Conservation (phyloP, 1,140 invertebrate species). For the Nasonia vitripennis region DNA sequence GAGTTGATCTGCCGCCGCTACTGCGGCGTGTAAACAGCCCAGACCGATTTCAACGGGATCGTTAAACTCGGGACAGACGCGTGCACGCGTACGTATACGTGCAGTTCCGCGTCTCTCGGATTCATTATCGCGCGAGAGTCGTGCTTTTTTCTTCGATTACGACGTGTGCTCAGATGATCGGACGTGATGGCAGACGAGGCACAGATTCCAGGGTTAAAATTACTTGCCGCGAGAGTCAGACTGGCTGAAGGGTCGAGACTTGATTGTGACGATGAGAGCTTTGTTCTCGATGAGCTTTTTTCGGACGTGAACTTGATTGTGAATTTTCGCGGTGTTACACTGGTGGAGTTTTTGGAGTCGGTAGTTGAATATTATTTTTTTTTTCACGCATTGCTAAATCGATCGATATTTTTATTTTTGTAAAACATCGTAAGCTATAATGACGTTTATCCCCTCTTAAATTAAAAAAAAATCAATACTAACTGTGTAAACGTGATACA, state of each 20-base stretch:
- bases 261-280: neutral
- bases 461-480: too few species aligned
- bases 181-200: neutral
- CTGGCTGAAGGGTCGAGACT: neutral
- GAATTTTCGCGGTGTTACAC: neutral
- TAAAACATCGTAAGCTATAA: too few species aligned
- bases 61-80: constrained; percentile 26
- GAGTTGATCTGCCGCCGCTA: constrained; percentile 19
- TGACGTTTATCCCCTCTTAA: too few species aligned
- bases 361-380: too few species aligned
- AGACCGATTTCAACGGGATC: constrained; percentile 19
- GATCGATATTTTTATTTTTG: too few species aligned
- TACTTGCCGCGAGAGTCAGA: neutral
- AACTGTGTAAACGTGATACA: too few species aligned
- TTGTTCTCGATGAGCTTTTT: neutral
- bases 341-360: too few species aligned
- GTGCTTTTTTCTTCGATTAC: neutral
- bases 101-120: neutral
- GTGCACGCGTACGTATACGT: neutral
- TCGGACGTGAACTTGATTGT: neutral
- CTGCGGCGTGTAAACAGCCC: constrained; percentile 6
- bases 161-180: neutral
- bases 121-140: neutral
- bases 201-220: neutral
- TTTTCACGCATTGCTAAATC: too few species aligned